These are phyloP conservation scores for Malurus elegans DNA, from an alignment of 2,113 vertebrate genomes.

Conservation along the genomic window DNA sequence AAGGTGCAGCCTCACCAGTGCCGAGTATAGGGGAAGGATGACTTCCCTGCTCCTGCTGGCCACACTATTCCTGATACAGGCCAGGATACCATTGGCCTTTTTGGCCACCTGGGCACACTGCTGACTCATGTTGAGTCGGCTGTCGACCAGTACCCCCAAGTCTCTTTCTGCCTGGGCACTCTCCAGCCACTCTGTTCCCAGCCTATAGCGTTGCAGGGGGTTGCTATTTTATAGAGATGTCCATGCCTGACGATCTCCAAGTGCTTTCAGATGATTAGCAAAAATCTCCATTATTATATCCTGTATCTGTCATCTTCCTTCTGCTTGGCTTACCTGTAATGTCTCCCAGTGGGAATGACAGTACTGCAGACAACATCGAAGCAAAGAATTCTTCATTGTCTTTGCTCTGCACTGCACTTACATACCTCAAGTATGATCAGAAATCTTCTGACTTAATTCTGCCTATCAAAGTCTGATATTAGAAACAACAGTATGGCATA, in stretches of 20 bases:
- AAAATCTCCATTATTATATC: background rate
- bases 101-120: too few species aligned
- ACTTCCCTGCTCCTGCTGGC: too few species aligned
- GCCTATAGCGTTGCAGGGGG: too few species aligned
- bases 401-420: background rate
- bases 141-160: too few species aligned
- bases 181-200: too few species aligned
- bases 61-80: too few species aligned
- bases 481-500: background rate
- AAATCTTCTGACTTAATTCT: background rate
- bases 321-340: background rate
- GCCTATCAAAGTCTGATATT: background rate
- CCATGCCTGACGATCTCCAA: background rate
- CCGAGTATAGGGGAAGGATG: too few species aligned
- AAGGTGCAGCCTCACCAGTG: too few species aligned
- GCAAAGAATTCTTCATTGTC: background rate
- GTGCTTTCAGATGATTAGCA: background rate
- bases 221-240: background rate
- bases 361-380: background rate
- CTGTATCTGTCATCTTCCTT: background rate
- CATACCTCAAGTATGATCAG: background rate
- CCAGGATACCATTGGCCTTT: too few species aligned
- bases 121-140: too few species aligned
- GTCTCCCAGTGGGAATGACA: background rate
- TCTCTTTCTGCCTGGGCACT: too few species aligned